These are phyloP conservation scores for Limnephilus auricula DNA, from an alignment of 2,888 invertebrate genomes.

Conservation along the genomic window DNA sequence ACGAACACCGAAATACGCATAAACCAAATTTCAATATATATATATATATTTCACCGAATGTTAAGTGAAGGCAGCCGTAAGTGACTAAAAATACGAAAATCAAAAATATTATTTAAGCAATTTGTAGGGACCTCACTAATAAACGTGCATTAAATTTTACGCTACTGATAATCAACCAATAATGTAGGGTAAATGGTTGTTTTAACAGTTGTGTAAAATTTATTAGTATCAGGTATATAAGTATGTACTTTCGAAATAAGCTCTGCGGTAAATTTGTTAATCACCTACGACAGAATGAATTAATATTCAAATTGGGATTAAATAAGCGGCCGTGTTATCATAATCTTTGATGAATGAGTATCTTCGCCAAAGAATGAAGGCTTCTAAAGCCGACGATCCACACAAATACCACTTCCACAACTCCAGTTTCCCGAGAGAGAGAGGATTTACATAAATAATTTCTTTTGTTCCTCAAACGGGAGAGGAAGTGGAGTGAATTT, in stretches of 20 bases:
- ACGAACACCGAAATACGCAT: too few relatives aligned
- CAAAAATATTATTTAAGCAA: too few relatives aligned
- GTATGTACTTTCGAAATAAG: neutral
- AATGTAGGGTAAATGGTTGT: too few relatives aligned
- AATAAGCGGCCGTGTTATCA: constrained; percentile 16
- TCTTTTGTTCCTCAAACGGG: constrained; percentile 49
- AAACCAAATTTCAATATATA: too few relatives aligned
- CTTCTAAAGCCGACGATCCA: constrained; percentile 31
- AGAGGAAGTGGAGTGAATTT: constrained; percentile 42
- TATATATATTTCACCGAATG: too few relatives aligned
- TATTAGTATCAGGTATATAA: too few relatives aligned
- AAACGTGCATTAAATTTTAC: too few relatives aligned
- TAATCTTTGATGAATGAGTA: constrained; percentile 46
- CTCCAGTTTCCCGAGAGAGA: constrained; percentile 6
- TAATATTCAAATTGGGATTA: constrained; percentile 14
- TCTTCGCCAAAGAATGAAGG: constrained; percentile 26
- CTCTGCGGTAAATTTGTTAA: neutral
- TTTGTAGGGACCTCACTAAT: too few relatives aligned
- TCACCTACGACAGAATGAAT: constrained; percentile 5
- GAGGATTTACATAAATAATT: constrained; percentile 53
- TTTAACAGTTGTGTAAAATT: too few relatives aligned
- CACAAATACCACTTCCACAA: constrained; percentile 39
- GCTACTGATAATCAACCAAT: too few relatives aligned
- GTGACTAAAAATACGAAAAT: too few relatives aligned
- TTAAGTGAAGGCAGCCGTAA: too few relatives aligned